phyloP scores from a whole-genome alignment of 2,113 vertebrate genomes.

The Cheilinus undulatus region DNA sequence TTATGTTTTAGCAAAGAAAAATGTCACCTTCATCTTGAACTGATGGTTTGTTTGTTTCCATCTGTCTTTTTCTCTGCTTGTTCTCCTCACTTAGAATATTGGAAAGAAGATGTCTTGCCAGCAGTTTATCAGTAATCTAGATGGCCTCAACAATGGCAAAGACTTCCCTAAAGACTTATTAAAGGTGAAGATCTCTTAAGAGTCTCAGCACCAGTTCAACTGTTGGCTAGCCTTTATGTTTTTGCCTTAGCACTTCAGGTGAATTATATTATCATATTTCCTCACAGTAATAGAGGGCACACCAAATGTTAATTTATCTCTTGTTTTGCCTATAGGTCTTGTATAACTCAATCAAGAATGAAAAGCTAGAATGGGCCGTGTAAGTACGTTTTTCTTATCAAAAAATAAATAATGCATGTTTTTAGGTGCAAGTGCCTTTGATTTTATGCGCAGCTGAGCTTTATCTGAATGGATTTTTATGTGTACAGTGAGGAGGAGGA shows the following conservation, averaged over 20 bases:
- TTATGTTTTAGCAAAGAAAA: not conserved
- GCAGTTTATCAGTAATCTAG: conserved; percentile 95
- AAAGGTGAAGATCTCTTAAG: conserved; percentile 85
- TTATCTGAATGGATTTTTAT: conserved; percentile 58
- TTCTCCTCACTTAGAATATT: conserved; percentile 97
- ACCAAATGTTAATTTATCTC: not conserved
- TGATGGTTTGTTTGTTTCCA: not conserved
- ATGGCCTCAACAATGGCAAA: conserved; percentile 93
- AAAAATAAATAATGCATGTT: not conserved
- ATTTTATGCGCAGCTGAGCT: conserved; percentile 14
- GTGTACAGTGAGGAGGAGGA: conserved; percentile 93
- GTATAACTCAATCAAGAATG: conserved; percentile 98
- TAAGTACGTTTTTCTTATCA: conserved; percentile 83
- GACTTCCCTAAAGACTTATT: conserved; percentile 96
- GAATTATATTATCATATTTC: too few relatives aligned
- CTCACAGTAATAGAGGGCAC: too few relatives aligned
- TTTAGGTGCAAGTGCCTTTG: conserved; percentile 28
- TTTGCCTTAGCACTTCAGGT: too few relatives aligned
- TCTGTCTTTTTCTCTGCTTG: conserved; percentile 50
- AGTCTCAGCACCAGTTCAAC: not conserved
- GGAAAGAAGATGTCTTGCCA: conserved; percentile 99
- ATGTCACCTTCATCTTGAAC: not conserved
- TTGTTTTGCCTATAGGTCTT: conserved; percentile 84
- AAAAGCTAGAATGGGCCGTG: conserved; percentile 99
- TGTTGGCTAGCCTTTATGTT: not conserved